phyloP scores from a whole-genome alignment of 2,797 vertebrate species.

The Nyctibius grandis region DNA sequence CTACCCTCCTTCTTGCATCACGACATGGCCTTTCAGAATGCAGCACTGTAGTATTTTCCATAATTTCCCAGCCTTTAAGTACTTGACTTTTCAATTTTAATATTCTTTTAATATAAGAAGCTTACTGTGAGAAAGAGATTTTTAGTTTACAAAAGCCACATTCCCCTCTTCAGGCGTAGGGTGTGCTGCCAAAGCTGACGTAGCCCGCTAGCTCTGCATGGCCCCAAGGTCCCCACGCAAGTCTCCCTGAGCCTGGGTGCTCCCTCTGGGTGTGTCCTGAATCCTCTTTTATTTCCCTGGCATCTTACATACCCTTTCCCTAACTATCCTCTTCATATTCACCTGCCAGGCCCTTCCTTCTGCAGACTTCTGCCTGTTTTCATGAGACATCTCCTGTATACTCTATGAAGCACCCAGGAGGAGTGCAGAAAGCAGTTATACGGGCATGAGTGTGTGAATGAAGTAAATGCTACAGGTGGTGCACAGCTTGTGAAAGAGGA shows the following conservation, averaged over 20 bases:
- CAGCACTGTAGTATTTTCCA: neutral
- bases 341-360: neutral
- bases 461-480: neutral
- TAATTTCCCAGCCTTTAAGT: neutral
- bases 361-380: neutral
- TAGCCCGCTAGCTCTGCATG: neutral
- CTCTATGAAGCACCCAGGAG: fast-evolving
- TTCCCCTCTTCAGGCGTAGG: neutral
- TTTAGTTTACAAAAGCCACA: neutral
- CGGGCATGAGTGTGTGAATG: neutral
- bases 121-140: neutral
- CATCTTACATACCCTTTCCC: neutral
- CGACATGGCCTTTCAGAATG: neutral
- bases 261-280: neutral
- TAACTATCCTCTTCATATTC: neutral
- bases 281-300: neutral
- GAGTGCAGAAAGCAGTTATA: neutral
- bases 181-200: fast-evolving
- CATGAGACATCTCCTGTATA: neutral
- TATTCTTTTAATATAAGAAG: neutral
- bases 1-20: neutral
- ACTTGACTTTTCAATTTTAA: neutral
- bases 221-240: neutral
- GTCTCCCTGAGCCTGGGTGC: fast-evolving
- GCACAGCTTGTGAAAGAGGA: neutral